phyloP scores from a whole-genome alignment of 2,113 vertebrate species.

The Lagenorhynchus albirostris region DNA sequence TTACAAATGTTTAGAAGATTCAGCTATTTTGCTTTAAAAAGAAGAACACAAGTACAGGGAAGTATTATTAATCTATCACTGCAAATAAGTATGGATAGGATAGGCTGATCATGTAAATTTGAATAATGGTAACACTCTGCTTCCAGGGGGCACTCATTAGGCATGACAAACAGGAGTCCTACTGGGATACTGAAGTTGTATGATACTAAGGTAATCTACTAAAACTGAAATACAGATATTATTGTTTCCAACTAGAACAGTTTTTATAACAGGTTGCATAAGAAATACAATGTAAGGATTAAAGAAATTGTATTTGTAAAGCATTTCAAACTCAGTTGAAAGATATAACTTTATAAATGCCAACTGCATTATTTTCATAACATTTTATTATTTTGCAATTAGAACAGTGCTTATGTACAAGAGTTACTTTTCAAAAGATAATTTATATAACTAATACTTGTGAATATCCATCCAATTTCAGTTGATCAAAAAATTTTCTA shows the following conservation, averaged over 20 bases:
- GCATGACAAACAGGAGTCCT: slow-evolving; percentile 7
- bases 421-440: background rate
- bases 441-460: background rate
- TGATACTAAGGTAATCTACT: slow-evolving; percentile 34
- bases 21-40: slow-evolving; percentile 26
- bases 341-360: background rate
- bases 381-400: background rate
- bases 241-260: slow-evolving; percentile 20
- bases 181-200: background rate
- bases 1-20: background rate
- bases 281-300: background rate
- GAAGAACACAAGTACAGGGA: background rate
- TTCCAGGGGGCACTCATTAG: slow-evolving; percentile 35
- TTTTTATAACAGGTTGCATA: background rate
- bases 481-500: background rate
- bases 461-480: background rate
- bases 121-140: slow-evolving; percentile 46
- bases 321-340: background rate
- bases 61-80: slow-evolving; percentile 60
- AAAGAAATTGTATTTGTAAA: slow-evolving; percentile 14
- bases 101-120: slow-evolving; percentile 42
- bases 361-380: background rate
- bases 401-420: background rate
- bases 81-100: background rate
- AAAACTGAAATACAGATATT: slow-evolving; percentile 42